Percentiles rank a stretch among this genome's conserved stretches.
Evolutionary conservation across 2,888 invertebrate genomes (phyloP).

Genomic region (Scelioninae gen. 1): DNA sequence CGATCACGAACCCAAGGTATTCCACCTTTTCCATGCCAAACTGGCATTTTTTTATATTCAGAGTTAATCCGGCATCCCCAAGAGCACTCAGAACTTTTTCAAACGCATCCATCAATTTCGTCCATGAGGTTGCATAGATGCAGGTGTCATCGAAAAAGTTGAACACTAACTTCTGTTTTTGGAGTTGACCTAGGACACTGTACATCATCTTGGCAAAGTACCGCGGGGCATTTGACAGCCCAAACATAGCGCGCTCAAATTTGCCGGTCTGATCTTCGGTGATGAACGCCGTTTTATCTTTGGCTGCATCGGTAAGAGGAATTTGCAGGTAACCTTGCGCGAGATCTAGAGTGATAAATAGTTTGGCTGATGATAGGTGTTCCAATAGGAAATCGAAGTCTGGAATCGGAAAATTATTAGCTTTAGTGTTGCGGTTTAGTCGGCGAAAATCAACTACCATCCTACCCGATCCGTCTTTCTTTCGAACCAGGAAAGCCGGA

Average conservation of each 20-base stretch:
- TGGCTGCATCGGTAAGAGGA: neutral
- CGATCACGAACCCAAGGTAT: too few species aligned
- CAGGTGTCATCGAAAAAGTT: neutral
- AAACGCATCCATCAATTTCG: neutral
- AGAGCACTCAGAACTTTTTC: too few species aligned
- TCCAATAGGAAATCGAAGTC: conserved; percentile 2
- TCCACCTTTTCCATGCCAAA: conserved; percentile 72
- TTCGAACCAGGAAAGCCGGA: conserved; percentile 46
- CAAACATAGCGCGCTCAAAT: conserved; percentile 8
- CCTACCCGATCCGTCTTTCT: conserved; percentile 48
- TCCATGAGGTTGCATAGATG: neutral
- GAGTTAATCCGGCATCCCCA: too few species aligned
- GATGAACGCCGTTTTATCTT: neutral
- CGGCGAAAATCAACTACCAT: conserved; percentile 60
- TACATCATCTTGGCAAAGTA: conserved; percentile 7
- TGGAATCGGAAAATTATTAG: conserved; percentile 23
- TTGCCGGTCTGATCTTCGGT: conserved; percentile 14
- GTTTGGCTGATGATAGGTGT: conserved; percentile 16
- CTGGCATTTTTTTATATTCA: conserved; percentile 74
- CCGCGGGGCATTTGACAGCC: neutral
- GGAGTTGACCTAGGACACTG: neutral
- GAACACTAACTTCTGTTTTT: neutral
- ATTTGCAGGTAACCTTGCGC: conserved; percentile 47
- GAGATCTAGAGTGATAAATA: conserved; percentile 45
- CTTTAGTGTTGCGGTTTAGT: too few species aligned